Evolutionary conservation across 2,113 vertebrate genomes (phyloP).

Genomic region (Chunga burmeisteri): DNA sequence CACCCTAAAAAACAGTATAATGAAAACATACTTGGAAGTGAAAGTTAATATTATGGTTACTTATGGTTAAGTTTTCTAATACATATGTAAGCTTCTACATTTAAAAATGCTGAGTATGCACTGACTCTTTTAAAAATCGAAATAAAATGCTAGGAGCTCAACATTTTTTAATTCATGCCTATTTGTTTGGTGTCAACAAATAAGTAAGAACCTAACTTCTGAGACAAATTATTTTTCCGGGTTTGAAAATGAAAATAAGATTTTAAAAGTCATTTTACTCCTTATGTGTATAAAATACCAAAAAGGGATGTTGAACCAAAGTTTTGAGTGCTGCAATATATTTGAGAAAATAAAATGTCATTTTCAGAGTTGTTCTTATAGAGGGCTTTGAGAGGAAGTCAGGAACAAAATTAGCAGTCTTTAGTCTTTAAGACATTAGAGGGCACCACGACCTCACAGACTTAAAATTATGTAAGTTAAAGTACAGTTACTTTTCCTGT

Average conservation of each 20-base stretch:
- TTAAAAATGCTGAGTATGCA: not conserved
- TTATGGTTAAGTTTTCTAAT: not conserved
- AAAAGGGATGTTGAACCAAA: not conserved
- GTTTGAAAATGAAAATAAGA: not conserved
- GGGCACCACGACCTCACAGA: conserved; percentile 16
- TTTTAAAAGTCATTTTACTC: not conserved
- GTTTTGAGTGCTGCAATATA: not conserved
- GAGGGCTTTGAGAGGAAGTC: not conserved
- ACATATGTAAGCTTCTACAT: not conserved
- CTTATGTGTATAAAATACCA: not conserved
- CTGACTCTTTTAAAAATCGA: not conserved
- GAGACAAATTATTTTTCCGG: not conserved
- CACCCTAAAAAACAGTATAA: not conserved
- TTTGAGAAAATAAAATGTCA: not conserved
- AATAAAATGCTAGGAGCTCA: not conserved
- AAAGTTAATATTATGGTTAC: not conserved
- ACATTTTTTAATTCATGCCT: not conserved
- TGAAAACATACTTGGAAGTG: not conserved
- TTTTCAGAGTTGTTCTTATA: not conserved
- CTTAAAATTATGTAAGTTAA: not conserved
- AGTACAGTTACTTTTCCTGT: not conserved
- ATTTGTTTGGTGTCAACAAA: not conserved
- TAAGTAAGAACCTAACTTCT: not conserved
- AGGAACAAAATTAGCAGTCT: not conserved
- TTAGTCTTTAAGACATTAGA: not conserved